Conservation (phyloP, 2,113 vertebrate genomes). For the Hydrolagus affinis region DNA sequence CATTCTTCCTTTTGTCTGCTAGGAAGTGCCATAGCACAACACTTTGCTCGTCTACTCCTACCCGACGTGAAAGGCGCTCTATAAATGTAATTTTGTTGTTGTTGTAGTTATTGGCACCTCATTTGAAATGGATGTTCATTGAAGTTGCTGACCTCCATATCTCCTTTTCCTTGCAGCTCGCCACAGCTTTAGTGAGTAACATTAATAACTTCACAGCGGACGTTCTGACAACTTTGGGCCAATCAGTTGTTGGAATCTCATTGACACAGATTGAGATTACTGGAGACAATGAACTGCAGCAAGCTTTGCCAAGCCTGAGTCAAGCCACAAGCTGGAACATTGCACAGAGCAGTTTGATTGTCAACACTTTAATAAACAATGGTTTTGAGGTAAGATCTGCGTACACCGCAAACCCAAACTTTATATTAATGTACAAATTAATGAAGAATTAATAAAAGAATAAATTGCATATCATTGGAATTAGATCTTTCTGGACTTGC, state of each 20-base stretch:
- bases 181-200: constrained; percentile 17
- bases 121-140: not conserved
- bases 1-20: no score
- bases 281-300: not conserved
- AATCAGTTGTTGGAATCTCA: constrained; percentile 22
- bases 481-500: not conserved
- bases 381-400: constrained; percentile 32
- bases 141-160: no score
- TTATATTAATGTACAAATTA: not conserved
- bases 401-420: not conserved
- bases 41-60: no score
- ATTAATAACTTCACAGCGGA: constrained; percentile 25
- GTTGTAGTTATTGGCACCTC: no score
- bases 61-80: no score
- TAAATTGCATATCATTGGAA: not conserved
- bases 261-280: constrained; percentile 22
- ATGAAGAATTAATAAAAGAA: not conserved
- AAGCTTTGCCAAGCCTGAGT: constrained; percentile 28
- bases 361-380: constrained; percentile 32
- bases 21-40: no score
- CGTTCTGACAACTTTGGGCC: constrained; percentile 26
- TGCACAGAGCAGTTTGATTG: constrained; percentile 35
- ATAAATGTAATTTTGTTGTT: no score
- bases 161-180: constrained; percentile 9
- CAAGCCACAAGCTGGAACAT: constrained; percentile 31